Evolutionary conservation across 2,888 invertebrate species (phyloP).

Genomic region (Chalcosyrphus nemorum): DNA sequence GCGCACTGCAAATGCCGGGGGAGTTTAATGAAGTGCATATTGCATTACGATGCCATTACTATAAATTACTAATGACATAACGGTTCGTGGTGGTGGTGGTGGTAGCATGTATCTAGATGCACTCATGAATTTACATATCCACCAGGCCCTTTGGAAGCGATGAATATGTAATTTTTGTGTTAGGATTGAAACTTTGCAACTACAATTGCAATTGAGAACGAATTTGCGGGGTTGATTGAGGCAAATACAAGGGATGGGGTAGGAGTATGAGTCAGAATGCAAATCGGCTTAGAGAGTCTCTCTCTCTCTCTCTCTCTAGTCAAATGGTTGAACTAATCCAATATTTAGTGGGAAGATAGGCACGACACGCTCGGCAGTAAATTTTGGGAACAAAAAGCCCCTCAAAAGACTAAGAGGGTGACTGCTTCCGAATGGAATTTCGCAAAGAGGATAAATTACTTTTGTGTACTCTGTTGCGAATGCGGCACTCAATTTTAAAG

Average conservation of each 20-base stretch:
- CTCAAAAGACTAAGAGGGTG: neutral
- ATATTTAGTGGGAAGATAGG: constrained; percentile 14
- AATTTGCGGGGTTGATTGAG: neutral
- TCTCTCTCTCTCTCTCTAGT: neutral
- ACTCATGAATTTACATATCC: constrained; percentile 67
- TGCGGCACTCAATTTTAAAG: too few relatives aligned
- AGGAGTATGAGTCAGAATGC: neutral
- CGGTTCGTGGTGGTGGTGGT: constrained; percentile 44
- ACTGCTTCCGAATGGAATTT: neutral
- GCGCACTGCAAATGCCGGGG: constrained; percentile 24
- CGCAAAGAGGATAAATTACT: too few relatives aligned
- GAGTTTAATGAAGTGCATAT: constrained; percentile 73
- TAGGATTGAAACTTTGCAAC: constrained; percentile 26
- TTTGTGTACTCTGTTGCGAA: too few relatives aligned
- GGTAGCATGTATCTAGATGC: constrained; percentile 59
- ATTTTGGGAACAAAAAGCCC: neutral
- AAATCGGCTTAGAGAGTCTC: constrained; percentile 19
- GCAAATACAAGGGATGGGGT: neutral
- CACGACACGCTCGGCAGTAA: neutral
- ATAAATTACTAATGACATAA: constrained; percentile 73
- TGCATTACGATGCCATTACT: constrained; percentile 74
- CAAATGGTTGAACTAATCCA: constrained; percentile 16
- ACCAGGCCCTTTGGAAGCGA: constrained; percentile 61
- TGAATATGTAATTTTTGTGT: constrained; percentile 70
- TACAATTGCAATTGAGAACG: neutral